phyloP scores from a whole-genome alignment of 2,113 vertebrate species.

The Mandrillus leucophaeus region DNA sequence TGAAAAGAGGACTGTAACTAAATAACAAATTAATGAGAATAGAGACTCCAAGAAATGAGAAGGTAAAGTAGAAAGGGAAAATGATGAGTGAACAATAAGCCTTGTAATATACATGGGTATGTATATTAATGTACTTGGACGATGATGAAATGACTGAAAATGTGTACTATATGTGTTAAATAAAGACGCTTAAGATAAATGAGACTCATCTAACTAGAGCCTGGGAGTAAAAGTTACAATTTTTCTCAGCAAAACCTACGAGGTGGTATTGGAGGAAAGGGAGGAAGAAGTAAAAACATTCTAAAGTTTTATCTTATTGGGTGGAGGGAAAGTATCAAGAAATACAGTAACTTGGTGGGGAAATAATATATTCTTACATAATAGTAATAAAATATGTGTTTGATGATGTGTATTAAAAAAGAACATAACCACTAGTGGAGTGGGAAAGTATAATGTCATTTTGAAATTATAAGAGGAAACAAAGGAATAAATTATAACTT shows the following conservation, averaged over 20 bases:
- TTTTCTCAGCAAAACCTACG: neutral
- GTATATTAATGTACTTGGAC: too few relatives aligned
- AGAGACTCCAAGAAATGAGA: neutral
- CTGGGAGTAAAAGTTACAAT: neutral
- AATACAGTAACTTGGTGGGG: neutral
- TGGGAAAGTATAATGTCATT: neutral
- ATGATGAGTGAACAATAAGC: neutral
- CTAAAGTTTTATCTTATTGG: neutral
- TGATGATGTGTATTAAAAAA: neutral
- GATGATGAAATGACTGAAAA: neutral
- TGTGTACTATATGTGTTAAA: neutral
- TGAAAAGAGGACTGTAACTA: neutral
- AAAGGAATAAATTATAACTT: neutral
- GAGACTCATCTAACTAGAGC: neutral
- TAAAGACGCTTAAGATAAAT: neutral
- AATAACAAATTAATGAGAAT: neutral
- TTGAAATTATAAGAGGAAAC: neutral
- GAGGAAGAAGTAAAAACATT: neutral
- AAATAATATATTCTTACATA: neutral
- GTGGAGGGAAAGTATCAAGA: neutral
- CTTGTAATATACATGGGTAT: neutral
- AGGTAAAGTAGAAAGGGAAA: neutral
- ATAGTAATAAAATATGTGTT: neutral
- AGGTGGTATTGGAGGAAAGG: neutral
- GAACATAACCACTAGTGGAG: neutral